phyloP scores from a whole-genome alignment of 1,140 invertebrate species.

The Diabrotica undecimpunctata region DNA sequence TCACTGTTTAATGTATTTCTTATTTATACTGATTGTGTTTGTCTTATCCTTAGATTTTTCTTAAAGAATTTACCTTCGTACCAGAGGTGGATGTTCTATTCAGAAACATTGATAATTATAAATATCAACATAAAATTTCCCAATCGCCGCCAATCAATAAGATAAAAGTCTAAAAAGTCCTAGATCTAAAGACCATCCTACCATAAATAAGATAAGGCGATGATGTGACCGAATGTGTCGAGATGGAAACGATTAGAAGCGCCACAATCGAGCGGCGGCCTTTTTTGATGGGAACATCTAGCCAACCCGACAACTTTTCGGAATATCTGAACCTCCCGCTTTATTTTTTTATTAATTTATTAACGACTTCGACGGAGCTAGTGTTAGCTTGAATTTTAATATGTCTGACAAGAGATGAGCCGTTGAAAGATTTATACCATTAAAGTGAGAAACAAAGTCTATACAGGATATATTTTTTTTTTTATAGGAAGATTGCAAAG shows the following conservation, averaged over 20 bases:
- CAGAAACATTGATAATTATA: neutral
- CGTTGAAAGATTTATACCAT: too few species aligned
- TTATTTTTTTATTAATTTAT: neutral
- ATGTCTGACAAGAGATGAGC: too few species aligned
- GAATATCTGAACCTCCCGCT: neutral
- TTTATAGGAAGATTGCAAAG: too few species aligned
- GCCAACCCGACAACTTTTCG: constrained; percentile 1
- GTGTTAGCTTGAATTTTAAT: neutral
- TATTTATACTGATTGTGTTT: too few species aligned
- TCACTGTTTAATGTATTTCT: too few species aligned
- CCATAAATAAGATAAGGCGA: constrained; percentile 2
- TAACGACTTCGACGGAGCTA: neutral
- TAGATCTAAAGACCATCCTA: neutral
- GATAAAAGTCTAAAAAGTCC: neutral
- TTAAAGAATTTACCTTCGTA: too few species aligned
- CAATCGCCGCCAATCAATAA: neutral
- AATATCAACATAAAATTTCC: neutral
- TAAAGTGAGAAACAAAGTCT: too few species aligned
- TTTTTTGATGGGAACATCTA: neutral
- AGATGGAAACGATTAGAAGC: constrained; percentile 2
- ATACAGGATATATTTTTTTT: too few species aligned
- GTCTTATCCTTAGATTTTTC: too few species aligned
- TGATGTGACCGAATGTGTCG: neutral
- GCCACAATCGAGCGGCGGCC: neutral
- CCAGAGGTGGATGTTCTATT: too few species aligned